Conservation (phyloP, 2,797 vertebrate genomes). For the Hyperoplus lanceolatus region DNA sequence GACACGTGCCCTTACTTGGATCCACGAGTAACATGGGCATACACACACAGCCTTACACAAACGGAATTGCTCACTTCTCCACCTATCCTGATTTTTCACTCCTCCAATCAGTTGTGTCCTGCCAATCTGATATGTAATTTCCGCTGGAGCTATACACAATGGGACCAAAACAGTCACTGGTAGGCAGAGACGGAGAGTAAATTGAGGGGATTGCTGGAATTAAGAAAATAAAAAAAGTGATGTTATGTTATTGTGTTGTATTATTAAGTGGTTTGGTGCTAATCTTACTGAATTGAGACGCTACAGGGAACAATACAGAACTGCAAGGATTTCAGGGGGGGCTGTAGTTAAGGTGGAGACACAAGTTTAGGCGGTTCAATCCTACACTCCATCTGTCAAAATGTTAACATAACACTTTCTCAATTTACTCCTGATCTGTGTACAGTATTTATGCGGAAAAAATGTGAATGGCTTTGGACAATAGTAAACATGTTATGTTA, state of each 20-base stretch:
- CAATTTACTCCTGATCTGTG: neutral
- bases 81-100: constrained; percentile 24
- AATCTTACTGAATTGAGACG: neutral
- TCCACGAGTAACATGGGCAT: neutral
- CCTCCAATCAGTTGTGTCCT: constrained; percentile 33
- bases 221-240: rapidly evolving
- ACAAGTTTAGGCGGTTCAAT: neutral
- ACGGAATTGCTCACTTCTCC: neutral
- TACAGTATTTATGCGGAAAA: neutral
- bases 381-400: neutral
- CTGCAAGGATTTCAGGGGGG: neutral
- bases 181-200: constrained; percentile 15
- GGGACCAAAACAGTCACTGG: constrained; percentile 53
- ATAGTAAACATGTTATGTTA: too few species aligned
- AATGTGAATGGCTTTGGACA: neutral
- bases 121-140: constrained; percentile 66
- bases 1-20: constrained; percentile 7
- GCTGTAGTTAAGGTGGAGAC: neutral
- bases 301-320: neutral
- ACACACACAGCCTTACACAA: neutral
- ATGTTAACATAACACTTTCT: neutral
- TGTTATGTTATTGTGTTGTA: neutral
- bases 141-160: constrained; percentile 35
- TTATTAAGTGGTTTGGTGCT: neutral
- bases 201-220: neutral